Evolutionary conservation across 2,113 vertebrate genomes (phyloP).

Genomic region (Grammomys dolichurus): DNA sequence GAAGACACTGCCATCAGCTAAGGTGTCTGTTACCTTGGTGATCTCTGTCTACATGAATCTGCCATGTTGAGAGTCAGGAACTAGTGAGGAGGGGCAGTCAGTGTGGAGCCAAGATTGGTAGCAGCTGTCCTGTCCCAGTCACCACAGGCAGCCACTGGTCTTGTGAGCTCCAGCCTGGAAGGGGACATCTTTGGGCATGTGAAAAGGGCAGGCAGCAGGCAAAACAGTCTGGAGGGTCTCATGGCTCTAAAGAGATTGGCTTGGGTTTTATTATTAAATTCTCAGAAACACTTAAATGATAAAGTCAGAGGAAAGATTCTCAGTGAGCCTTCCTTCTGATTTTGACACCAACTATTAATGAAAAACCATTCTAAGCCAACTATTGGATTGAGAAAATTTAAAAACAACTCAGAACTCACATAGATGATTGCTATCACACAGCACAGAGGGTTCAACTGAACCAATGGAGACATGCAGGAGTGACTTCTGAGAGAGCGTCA

Average conservation of each 20-base stretch:
- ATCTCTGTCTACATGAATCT: background rate
- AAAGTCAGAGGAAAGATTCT: background rate
- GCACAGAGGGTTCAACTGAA: background rate
- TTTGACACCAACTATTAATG: background rate
- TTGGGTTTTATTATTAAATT: background rate
- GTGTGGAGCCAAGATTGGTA: background rate
- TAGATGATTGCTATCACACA: background rate
- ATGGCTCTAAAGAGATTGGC: no score
- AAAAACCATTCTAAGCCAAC: background rate
- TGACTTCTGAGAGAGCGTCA: background rate
- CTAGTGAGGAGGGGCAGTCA: no score
- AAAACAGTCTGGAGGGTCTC: background rate
- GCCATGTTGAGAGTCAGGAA: background rate
- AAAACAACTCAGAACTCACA: background rate
- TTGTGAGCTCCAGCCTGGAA: background rate
- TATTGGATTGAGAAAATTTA: no score
- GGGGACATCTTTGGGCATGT: no score
- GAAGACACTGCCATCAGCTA: background rate
- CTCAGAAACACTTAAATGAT: background rate
- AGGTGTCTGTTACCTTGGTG: background rate
- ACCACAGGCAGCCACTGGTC: accelerated
- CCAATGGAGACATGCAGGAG: background rate
- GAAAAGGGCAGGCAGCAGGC: background rate
- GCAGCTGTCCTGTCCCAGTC: background rate
- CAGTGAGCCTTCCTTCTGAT: background rate